phyloP scores from a whole-genome alignment of 2,888 invertebrate species.

The Drosophila fungiperda region DNA sequence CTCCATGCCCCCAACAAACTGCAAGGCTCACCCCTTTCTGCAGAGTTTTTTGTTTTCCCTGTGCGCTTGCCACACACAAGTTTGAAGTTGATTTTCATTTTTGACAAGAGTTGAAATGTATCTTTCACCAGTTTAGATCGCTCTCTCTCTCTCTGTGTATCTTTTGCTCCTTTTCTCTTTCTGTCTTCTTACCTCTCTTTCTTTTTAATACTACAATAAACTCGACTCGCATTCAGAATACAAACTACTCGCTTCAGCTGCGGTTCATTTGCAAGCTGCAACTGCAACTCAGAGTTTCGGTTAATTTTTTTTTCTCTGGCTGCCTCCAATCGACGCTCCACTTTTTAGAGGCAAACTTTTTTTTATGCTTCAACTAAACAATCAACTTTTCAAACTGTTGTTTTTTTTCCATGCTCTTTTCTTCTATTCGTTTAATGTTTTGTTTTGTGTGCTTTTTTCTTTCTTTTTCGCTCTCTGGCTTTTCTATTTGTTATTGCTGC shows the following conservation, averaged over 20 bases:
- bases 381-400: conserved; percentile 79
- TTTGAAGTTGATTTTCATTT: conserved; percentile 68
- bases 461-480: conserved; percentile 40
- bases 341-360: conserved; percentile 63
- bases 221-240: conserved; percentile 52
- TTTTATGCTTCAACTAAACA: conserved; percentile 81
- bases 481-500: conserved; percentile 59
- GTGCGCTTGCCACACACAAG: conserved; percentile 62
- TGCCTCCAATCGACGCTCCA: conserved; percentile 72
- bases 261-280: conserved; percentile 40
- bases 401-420: conserved; percentile 49
- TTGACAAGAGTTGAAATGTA: conserved; percentile 82
- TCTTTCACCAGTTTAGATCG: conserved; percentile 69
- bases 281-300: conserved; percentile 48
- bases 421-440: conserved; percentile 39
- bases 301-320: conserved; percentile 46
- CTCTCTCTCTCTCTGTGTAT: not conserved
- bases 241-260: conserved; percentile 19
- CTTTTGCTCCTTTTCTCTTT: not conserved
- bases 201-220: not conserved
- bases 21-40: conserved; percentile 16
- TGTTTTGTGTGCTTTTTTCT: conserved; percentile 19
- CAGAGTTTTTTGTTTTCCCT: conserved; percentile 38
- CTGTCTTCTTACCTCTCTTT: not conserved
- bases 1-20: not conserved